Conservation (phyloP, 2,888 invertebrate species). For the Plutella xylostella region DNA sequence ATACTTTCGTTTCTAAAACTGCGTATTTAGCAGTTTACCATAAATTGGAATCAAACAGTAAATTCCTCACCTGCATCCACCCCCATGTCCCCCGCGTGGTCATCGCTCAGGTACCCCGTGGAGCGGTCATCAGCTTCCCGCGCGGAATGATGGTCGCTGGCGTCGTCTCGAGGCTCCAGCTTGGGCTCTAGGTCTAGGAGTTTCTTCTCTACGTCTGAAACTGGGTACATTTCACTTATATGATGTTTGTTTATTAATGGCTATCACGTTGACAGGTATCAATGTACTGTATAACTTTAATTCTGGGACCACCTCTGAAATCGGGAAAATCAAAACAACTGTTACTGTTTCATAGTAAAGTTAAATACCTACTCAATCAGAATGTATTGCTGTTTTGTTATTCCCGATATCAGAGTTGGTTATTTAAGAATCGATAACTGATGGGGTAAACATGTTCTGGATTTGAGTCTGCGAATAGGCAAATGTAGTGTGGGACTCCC, state of each 20-base stretch:
- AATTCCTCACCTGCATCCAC: neutral
- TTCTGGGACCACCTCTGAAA: too few relatives aligned
- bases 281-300: neutral
- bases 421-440: too few relatives aligned
- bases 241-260: neutral
- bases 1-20: neutral
- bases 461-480: too few relatives aligned
- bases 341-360: neutral
- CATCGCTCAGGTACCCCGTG: conserved; percentile 28
- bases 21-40: neutral
- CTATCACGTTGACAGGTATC: neutral
- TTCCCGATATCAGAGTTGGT: neutral
- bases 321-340: neutral
- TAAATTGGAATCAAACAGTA: neutral
- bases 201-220: neutral
- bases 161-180: conserved; percentile 47
- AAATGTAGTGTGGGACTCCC: too few relatives aligned
- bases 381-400: neutral
- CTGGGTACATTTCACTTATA: too few relatives aligned
- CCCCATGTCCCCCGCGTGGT: conserved; percentile 20
- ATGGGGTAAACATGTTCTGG: too few relatives aligned
- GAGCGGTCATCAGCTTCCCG: conserved; percentile 21
- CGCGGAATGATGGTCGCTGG: conserved; percentile 33
- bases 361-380: neutral
- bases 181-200: conserved; percentile 37